Evolutionary conservation across 92 coral and sea anemone species (phyloP).

Genomic region (Parazoanthus darwini): DNA sequence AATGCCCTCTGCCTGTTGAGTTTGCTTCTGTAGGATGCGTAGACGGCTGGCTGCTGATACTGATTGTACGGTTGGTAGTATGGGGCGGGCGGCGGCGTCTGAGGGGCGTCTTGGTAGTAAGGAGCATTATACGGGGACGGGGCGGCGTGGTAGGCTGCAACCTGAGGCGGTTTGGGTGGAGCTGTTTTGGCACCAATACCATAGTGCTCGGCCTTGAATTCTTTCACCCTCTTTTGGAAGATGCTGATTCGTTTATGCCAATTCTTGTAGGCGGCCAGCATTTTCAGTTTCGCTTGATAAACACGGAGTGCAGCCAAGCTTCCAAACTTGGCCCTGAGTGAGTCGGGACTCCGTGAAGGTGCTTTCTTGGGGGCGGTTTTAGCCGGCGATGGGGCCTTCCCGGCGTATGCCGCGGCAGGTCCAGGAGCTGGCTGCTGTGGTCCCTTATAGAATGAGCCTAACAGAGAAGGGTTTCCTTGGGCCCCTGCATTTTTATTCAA

Average conservation of each 20-base stretch:
- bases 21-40: slow-evolving; percentile 35
- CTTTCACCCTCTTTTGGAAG: slow-evolving; percentile 54
- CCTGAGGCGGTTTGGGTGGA: slow-evolving; percentile 49
- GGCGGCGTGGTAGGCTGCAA: slow-evolving; percentile 46
- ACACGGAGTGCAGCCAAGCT: slow-evolving; percentile 74
- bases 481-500: slow-evolving; percentile 16
- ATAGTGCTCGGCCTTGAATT: slow-evolving; percentile 62
- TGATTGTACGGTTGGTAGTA: slow-evolving; percentile 38
- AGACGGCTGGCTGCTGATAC: slow-evolving; percentile 23
- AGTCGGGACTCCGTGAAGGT: slow-evolving; percentile 68
- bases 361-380: slow-evolving; percentile 17
- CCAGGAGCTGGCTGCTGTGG: slow-evolving; percentile 39
- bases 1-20: not conserved
- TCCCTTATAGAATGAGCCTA: slow-evolving; percentile 44
- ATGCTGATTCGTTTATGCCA: slow-evolving; percentile 66
- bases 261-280: slow-evolving; percentile 91
- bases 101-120: slow-evolving; percentile 25
- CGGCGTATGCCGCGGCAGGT: slow-evolving; percentile 41
- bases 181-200: slow-evolving; percentile 38
- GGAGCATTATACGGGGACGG: not conserved
- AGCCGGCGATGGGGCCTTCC: slow-evolving; percentile 2
- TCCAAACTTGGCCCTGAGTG: slow-evolving; percentile 76
- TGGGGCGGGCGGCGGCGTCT: slow-evolving; percentile 38
- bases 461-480: slow-evolving; percentile 23
- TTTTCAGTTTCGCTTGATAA: slow-evolving; percentile 75